Percentiles rank a stretch among this genome's conserved stretches.
Evolutionary conservation across 2,797 vertebrate genomes (phyloP).

Genomic region (Schizopygopsis malacanthus): DNA sequence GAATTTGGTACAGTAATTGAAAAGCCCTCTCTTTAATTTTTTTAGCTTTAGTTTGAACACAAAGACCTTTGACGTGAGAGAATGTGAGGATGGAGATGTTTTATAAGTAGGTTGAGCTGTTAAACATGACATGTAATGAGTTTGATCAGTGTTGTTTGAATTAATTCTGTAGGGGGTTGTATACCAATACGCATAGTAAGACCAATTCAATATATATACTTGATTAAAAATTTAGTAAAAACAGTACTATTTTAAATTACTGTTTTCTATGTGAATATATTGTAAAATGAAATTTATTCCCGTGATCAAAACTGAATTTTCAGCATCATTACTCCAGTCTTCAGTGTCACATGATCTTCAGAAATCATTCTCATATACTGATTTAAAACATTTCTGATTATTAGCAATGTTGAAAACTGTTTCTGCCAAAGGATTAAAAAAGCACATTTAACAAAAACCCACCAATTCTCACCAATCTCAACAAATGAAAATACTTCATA

Average conservation of each 20-base stretch:
- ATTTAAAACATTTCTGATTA: neutral
- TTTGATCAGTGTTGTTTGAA: neutral
- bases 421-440: no score
- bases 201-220: neutral
- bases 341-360: neutral
- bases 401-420: neutral
- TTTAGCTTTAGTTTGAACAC: constrained; percentile 66
- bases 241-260: neutral
- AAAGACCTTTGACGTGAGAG: constrained; percentile 56
- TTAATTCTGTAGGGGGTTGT: neutral
- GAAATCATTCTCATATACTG: neutral
- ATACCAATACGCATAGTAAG: neutral
- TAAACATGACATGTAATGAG: neutral
- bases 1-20: constrained; percentile 78
- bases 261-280: neutral
- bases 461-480: no score
- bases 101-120: neutral
- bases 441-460: no score
- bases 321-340: neutral
- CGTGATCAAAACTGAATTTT: neutral
- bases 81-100: neutral
- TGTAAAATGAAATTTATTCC: neutral
- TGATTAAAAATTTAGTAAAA: neutral
- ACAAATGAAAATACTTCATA: no score
- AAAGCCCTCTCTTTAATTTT: constrained; percentile 66